Conservation (phyloP, 2,888 invertebrate species). For the Ephialtes manifestator region DNA sequence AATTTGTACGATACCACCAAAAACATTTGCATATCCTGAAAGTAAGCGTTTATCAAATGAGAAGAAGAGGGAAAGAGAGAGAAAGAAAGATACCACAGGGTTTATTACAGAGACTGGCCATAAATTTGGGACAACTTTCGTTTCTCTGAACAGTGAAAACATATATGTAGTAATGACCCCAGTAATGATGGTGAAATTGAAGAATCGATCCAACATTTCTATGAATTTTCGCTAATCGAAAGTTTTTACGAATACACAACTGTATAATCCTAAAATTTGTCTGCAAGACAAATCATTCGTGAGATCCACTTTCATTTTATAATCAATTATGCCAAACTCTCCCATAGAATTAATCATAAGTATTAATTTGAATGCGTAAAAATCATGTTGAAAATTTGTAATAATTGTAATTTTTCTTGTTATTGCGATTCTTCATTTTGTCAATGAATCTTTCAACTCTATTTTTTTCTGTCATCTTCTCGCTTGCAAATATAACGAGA, state of each 20-base stretch:
- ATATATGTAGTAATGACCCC: not conserved
- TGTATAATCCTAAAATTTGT: not conserved
- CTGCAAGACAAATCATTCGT: not conserved
- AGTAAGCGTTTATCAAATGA: not conserved
- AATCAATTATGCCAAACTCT: not conserved
- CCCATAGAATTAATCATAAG: not conserved
- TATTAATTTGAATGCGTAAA: not conserved
- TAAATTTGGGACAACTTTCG: constrained; percentile 59
- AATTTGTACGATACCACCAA: constrained; percentile 2
- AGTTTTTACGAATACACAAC: not conserved
- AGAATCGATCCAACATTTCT: not conserved
- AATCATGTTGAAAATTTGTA: too few species aligned
- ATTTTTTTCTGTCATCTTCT: not conserved
- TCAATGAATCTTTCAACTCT: too few species aligned
- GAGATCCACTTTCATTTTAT: constrained; percentile 12
- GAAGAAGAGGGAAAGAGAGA: constrained; percentile 4
- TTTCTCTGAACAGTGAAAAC: constrained; percentile 20
- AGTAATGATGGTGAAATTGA: not conserved
- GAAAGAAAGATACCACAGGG: constrained; percentile 10
- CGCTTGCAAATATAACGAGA: not conserved
- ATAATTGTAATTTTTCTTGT: too few species aligned
- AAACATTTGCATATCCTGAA: constrained; percentile 43
- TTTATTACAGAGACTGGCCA: constrained; percentile 1
- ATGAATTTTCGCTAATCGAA: constrained; percentile 4
- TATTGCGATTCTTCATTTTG: too few species aligned